phyloP scores from a whole-genome alignment of 1,140 invertebrate species.

The Drosophila asahinai region DNA sequence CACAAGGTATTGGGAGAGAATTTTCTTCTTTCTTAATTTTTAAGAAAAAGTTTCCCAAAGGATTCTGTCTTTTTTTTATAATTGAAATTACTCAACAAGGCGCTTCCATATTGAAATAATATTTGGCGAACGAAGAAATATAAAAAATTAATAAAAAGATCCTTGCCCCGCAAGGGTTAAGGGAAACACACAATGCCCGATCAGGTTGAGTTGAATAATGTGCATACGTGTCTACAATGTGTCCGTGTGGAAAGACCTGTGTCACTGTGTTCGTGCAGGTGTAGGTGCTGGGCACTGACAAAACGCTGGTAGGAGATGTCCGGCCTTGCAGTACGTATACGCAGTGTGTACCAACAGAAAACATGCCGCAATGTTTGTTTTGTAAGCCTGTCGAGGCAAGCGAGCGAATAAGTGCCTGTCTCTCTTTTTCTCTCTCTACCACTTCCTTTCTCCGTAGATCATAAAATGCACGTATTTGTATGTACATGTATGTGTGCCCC shows the following conservation, averaged over 20 bases:
- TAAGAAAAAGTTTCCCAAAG: no score
- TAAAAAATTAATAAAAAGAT: constrained; percentile 12
- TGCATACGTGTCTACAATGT: constrained; percentile 65
- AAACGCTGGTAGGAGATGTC: constrained; percentile 70
- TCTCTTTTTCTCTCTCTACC: constrained; percentile 13
- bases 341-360: constrained; percentile 80
- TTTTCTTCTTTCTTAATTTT: no score
- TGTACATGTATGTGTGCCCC: constrained; percentile 29
- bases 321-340: constrained; percentile 79
- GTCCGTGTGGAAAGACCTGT: constrained; percentile 12
- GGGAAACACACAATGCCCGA: constrained; percentile 54
- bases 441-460: constrained; percentile 50
- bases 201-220: constrained; percentile 57
- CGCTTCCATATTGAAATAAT: background rate
- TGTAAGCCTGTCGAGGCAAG: constrained; percentile 79
- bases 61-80: background rate
- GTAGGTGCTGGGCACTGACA: constrained; percentile 58
- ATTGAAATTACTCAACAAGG: background rate
- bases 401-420: constrained; percentile 75
- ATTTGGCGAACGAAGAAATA: background rate
- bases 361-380: constrained; percentile 82
- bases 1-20: no score
- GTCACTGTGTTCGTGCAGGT: constrained; percentile 34
- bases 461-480: constrained; percentile 64
- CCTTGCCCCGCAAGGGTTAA: constrained; percentile 55